These are phyloP conservation scores for Terrapene triunguis DNA, from an alignment of 2,113 vertebrate genomes.

Conservation along the genomic window DNA sequence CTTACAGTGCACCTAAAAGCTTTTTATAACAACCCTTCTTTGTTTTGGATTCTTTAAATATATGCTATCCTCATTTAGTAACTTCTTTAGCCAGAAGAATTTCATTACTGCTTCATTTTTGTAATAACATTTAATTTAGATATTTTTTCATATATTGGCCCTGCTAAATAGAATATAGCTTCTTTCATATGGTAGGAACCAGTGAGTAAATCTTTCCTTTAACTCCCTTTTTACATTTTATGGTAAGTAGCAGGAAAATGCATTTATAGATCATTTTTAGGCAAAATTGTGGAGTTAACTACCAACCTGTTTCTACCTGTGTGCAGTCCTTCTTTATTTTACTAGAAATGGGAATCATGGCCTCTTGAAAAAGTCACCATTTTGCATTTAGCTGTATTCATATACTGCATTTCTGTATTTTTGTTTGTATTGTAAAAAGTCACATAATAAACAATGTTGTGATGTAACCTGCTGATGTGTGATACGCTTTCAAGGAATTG, in stretches of 20 bases:
- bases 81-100: constrained; percentile 90
- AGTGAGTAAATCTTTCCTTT: constrained; percentile 84
- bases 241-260: constrained; percentile 85
- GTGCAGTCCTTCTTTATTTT: constrained; percentile 86
- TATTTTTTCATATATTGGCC: constrained; percentile 89
- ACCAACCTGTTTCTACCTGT: constrained; percentile 85
- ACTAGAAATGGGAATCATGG: constrained; percentile 86
- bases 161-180: constrained; percentile 92
- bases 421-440: constrained; percentile 99
- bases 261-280: constrained; percentile 87
- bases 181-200: constrained; percentile 86
- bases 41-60: constrained; percentile 86
- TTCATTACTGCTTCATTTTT: constrained; percentile 93
- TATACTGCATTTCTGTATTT: constrained; percentile 97
- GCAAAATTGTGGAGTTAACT: constrained; percentile 82
- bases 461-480: constrained; percentile 77
- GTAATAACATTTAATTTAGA: constrained; percentile 94
- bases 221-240: constrained; percentile 87
- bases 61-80: constrained; percentile 90
- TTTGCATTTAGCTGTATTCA: constrained; percentile 93
- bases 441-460: constrained; percentile 99
- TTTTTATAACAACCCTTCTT: constrained; percentile 86
- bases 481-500: not conserved
- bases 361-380: constrained; percentile 84
- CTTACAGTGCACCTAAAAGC: constrained; percentile 88